Base-by-base conservation (phyloP, 1,140 invertebrate species). In the Thaumatotibia leucotreta region DNA sequence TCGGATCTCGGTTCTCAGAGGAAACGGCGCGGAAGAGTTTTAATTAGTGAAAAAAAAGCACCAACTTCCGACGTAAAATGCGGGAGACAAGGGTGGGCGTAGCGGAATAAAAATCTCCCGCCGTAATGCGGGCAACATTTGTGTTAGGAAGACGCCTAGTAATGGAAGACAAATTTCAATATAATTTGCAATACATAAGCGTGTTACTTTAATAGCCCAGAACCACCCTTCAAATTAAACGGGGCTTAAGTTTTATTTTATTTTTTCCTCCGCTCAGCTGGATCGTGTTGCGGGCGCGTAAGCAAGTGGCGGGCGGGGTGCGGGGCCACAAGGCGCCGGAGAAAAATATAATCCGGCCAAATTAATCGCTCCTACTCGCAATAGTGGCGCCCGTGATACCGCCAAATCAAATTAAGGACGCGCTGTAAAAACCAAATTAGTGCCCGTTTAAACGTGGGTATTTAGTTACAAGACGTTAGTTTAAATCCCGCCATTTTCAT, bases 401-500 rank as follows among this genome's bases (percentile, higher is more conserved):
- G 89, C 89, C 90, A 89, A 92, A 91, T 92, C 91, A 91, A 91
- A 92, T 92, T 91, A 92, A 91, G 86, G 82, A 84, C 82, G 83
- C 89, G 91, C 90, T 90, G 90, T 92, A 92, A 92, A 92, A 92
- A 92, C 88, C 89, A 91, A 92, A 92, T 92, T 92, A 91, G 90
- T 92, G 90, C 84, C 84, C 91, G 88, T 84, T 90, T 91, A 91
- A 92, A 89, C 88, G 88, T 86, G 87, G 85, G 89, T 86, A 89
- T 89, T 89, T 91, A 89, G 89, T 91, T 89, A 91, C 89, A 91
- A 92, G 89, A 92, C 90, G 89, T 91, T 91, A 89, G 89, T 91
- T 92, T 82, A 92, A 91, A 91, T 91, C 88, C 91, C 80, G 84
- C 89, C 88, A 89, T 91, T 91, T 91, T 91, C 89, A 91, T 91